Evolutionary conservation across 2,888 invertebrate species (phyloP), one percentile per base, ranked within the genome.

Genomic region (Drosophila rellima): DNA sequence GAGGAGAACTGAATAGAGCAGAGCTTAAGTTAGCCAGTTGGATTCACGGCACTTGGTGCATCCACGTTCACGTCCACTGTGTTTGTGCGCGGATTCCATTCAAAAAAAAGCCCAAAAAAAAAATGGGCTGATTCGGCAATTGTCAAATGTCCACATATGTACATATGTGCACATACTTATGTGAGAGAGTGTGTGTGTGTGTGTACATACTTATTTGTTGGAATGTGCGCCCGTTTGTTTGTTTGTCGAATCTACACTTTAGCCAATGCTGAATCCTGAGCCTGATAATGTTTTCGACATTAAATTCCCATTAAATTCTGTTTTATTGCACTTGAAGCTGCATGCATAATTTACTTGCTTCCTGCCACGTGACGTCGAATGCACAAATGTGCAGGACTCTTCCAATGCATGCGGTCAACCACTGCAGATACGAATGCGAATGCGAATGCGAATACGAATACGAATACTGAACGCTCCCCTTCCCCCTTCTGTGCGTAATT

Each of bases 251-350:
- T 79, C 52, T 50, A 73, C 71, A 66, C 70, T 67, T 56, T 74
- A 40, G 61, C 74, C 35, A 42, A 50, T 50, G 60, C 72, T 52
- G 65, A 66, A 61, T 48, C 62, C 62, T 66, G 66, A 61, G 69
- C 70, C 70, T 80, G 80, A 81, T 81, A 81, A 84, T 83, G 84
- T 78, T 82, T 82, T 84, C 81, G 73, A 82, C 83, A 83, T 80
- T 82, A 80, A 83, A 84, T 84, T 82, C 75, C 71, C 81, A 82
- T 83, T 83, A 84, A 82, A 82, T 76, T 84, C 79, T 78, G 81
- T 82, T 81, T 81, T 84, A 82, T 82, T 82, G 84, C 79, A 74
- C 84, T 84, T 78, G 66, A 81, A 70, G 68, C 76, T 81, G 84
- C 66, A 84, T 84, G 82, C 82, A 82, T 84, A 84, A 84, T 82